These are phyloP conservation scores for Microcaecilia unicolor DNA, from an alignment of 2,797 vertebrate genomes.

Conservation along the genomic window DNA sequence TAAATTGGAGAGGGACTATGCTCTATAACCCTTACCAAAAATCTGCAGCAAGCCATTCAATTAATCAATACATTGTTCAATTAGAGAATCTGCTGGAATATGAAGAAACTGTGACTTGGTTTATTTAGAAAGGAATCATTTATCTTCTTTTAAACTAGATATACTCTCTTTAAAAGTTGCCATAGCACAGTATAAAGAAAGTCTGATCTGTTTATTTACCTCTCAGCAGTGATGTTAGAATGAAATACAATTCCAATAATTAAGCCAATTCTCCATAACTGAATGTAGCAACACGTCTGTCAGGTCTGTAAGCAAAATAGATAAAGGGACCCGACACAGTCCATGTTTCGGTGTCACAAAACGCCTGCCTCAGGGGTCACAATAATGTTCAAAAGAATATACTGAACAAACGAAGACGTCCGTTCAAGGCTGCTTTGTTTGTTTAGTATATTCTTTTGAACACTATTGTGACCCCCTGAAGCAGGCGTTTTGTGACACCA, in stretches of 20 bases:
- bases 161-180: background rate
- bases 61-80: conserved; percentile 7
- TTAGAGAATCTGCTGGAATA: conserved; percentile 9
- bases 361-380: too few species aligned
- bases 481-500: too few species aligned
- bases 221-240: background rate
- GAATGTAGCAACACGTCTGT: conserved; percentile 1
- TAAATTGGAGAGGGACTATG: conserved; percentile 1
- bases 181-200: background rate
- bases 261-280: conserved; percentile 11
- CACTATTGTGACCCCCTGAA: too few species aligned
- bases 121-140: background rate
- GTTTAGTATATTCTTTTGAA: too few species aligned
- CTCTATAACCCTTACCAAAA: background rate
- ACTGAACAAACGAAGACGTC: too few species aligned
- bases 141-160: conserved; percentile 8
- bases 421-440: too few species aligned
- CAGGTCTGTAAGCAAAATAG: background rate
- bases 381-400: too few species aligned
- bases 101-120: background rate
- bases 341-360: too few species aligned
- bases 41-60: background rate
- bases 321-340: too few species aligned
- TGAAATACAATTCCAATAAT: conserved; percentile 6
- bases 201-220: background rate